Conservation (phyloP, 2,797 vertebrate genomes). For the Sitta carolinensis region DNA sequence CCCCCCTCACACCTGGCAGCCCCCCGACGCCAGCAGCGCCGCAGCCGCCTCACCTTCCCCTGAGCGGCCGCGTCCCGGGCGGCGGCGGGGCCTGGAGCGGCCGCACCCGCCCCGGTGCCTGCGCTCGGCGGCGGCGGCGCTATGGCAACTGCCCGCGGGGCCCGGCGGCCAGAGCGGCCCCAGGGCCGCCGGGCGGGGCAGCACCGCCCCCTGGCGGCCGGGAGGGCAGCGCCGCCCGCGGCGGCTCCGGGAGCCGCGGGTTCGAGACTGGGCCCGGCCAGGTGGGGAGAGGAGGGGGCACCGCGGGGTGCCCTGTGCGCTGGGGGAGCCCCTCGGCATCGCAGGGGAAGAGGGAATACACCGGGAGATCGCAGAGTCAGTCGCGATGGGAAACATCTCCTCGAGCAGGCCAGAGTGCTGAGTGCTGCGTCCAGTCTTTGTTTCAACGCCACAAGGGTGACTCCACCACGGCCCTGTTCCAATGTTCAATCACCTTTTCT, state of each 20-base stretch:
- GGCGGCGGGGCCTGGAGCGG: background rate
- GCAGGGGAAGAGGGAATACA: accelerated
- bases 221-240: background rate
- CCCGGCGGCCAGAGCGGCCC: background rate
- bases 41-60: background rate
- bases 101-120: background rate
- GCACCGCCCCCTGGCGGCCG: background rate
- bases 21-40: background rate
- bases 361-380: background rate
- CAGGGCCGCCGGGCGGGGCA: background rate
- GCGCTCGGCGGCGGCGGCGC: background rate
- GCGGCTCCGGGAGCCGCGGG: accelerated
- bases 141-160: slow-evolving; percentile 36
- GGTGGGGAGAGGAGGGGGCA: accelerated
- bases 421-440: accelerated
- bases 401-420: accelerated
- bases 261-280: background rate
- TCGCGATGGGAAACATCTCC: background rate
- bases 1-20: background rate
- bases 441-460: too few relatives aligned
- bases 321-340: accelerated
- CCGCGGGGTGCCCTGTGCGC: accelerated
- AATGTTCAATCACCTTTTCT: background rate
- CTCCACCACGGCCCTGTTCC: background rate
- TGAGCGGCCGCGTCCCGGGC: background rate